A percentile compares a stretch with the other conserved stretches of the same genome.
phyloP scores from a whole-genome alignment of 2,888 invertebrate species.

The Limnephilus rhombicus region DNA sequence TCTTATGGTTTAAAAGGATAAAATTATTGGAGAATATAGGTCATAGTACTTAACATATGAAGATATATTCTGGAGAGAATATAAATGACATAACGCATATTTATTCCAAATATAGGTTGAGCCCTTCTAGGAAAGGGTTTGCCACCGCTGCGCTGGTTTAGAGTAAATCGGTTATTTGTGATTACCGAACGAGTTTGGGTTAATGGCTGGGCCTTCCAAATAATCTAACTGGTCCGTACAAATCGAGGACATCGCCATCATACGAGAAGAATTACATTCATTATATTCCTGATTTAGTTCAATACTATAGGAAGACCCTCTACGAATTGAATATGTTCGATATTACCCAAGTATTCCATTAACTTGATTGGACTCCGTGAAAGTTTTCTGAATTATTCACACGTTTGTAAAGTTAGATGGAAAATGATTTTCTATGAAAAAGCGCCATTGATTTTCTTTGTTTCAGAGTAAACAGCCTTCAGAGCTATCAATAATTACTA shows the following conservation, averaged over 20 bases:
- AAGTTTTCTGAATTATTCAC: neutral
- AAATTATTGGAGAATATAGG: too few species aligned
- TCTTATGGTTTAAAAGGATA: too few species aligned
- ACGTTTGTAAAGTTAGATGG: neutral
- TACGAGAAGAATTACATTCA: neutral
- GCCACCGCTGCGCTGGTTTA: neutral
- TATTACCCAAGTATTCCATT: neutral
- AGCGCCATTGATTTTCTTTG: neutral
- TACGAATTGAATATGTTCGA: neutral
- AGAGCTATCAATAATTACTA: neutral
- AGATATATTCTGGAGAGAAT: too few species aligned
- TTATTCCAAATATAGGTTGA: neutral
- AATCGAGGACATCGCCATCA: neutral
- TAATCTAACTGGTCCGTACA: neutral
- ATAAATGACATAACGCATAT: too few species aligned
- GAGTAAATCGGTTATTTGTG: constrained; percentile 16
- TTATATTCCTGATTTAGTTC: constrained; percentile 1
- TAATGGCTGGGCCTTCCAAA: constrained; percentile 9
- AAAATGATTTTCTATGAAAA: neutral
- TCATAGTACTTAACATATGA: too few species aligned
- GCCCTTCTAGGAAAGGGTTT: neutral
- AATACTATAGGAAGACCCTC: neutral
- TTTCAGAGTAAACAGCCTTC: neutral
- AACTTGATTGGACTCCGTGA: neutral
- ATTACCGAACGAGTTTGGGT: constrained; percentile 21